A percentile compares a stretch with the other conserved stretches of the same genome.
Conservation (phyloP, 2,113 vertebrate species). For the Antechinus flavipes region DNA sequence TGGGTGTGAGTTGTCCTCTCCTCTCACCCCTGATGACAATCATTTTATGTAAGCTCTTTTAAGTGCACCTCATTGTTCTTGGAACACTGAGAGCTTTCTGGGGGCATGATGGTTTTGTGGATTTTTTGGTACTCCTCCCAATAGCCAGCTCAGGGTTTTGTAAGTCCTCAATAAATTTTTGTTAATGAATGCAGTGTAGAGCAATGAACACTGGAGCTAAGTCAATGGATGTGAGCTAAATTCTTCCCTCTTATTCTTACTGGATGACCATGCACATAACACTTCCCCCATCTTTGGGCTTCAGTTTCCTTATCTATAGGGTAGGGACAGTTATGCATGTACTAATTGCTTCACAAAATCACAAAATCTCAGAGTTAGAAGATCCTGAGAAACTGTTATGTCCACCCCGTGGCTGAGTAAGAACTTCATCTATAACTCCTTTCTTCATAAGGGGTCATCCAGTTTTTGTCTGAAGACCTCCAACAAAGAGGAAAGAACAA, state of each 20-base stretch:
- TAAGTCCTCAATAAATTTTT: not conserved
- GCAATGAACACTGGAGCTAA: not conserved
- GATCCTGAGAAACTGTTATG: not conserved
- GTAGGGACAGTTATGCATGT: not conserved
- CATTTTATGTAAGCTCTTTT: not conserved
- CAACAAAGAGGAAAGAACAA: not conserved
- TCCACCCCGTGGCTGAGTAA: not conserved
- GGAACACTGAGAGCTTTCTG: not conserved
- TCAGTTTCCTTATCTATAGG: not conserved
- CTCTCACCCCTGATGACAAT: not conserved
- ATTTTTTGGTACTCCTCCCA: not conserved
- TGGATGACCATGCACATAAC: not conserved
- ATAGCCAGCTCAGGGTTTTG: not conserved
- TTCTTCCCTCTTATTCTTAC: not conserved
- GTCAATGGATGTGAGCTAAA: not conserved
- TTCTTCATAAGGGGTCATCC: not conserved
- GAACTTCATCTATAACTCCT: not conserved
- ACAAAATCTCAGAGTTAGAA: not conserved
- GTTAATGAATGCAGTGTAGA: not conserved
- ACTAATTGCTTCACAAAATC: not conserved
- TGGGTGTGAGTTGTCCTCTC: not conserved
- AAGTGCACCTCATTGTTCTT: not conserved
- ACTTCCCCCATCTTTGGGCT: not conserved
- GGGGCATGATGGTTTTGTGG: not conserved
- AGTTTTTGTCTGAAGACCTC: not conserved